These are phyloP conservation scores for Tuberolachnus salignus DNA, from an alignment of 2,888 invertebrate species.

Conservation along the genomic window DNA sequence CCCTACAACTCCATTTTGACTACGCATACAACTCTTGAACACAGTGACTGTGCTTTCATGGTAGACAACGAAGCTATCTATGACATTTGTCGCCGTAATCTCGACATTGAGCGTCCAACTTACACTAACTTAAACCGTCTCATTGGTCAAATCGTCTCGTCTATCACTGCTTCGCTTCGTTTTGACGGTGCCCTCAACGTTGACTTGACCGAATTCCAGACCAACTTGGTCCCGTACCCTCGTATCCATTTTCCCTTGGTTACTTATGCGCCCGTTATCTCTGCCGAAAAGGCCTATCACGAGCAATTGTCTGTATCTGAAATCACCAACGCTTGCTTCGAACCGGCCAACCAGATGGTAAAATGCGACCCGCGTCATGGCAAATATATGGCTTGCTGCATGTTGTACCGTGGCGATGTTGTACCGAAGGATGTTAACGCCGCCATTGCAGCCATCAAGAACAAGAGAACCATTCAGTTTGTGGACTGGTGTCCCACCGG, in stretches of 20 bases:
- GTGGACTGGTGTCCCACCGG: conserved; percentile 90
- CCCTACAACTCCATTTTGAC: too few species aligned
- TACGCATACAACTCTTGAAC: too few species aligned
- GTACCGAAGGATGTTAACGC: too few species aligned
- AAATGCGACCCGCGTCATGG: conserved; percentile 63
- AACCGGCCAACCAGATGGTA: conserved; percentile 65
- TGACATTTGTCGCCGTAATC: conserved; percentile 56
- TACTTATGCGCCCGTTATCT: conserved; percentile 64
- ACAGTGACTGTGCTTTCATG: too few species aligned
- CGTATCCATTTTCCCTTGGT: too few species aligned
- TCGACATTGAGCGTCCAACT: conserved; percentile 77
- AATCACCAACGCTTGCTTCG: too few species aligned
- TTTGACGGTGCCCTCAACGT: conserved; percentile 70
- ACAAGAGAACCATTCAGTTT: conserved; percentile 81
- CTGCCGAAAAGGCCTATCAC: conserved; percentile 69
- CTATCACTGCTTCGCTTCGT: too few species aligned
- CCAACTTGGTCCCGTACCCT: conserved; percentile 64
- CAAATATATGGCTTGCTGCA: conserved; percentile 87
- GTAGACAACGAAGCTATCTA: conserved; percentile 79
- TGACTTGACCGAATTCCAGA: conserved; percentile 89
- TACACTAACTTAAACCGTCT: conserved; percentile 96
- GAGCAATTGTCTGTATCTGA: too few species aligned
- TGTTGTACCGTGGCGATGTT: too few species aligned
- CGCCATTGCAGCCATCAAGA: too few species aligned
- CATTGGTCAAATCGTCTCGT: conserved; percentile 66